A percentile compares a stretch with the other conserved stretches of the same genome.
phyloP scores from a whole-genome alignment of 2,113 vertebrate species.

The Cromileptes altivelis region DNA sequence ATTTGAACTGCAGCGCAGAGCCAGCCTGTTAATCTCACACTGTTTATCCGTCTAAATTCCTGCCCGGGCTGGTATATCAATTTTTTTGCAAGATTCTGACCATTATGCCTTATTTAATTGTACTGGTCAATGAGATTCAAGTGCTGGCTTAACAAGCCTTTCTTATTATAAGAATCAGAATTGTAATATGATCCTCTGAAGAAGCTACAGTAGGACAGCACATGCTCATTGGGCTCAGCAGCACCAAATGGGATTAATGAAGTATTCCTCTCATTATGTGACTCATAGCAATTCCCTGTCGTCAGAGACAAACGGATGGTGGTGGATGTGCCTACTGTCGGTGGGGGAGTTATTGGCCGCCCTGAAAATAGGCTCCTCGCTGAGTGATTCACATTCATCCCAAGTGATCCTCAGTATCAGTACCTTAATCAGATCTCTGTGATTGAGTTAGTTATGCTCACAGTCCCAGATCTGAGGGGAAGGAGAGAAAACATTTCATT shows the following conservation, averaged over 20 bases:
- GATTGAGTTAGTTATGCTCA: slow-evolving; percentile 68
- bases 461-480: slow-evolving; percentile 52
- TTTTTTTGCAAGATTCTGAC: slow-evolving; percentile 49
- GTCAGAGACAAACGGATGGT: slow-evolving; percentile 66
- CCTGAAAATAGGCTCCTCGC: slow-evolving; percentile 71
- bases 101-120: slow-evolving; percentile 52
- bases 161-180: slow-evolving; percentile 39
- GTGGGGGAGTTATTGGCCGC: slow-evolving; percentile 64
- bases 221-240: slow-evolving; percentile 65
- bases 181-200: slow-evolving; percentile 61
- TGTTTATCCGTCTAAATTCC: slow-evolving; percentile 74
- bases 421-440: slow-evolving; percentile 74
- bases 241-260: slow-evolving; percentile 78
- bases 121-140: slow-evolving; percentile 34
- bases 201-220: slow-evolving; percentile 68
- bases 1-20: slow-evolving; percentile 67
- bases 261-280: slow-evolving; percentile 79
- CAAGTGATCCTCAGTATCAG: slow-evolving; percentile 64
- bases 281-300: slow-evolving; percentile 71
- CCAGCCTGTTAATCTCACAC: slow-evolving; percentile 78
- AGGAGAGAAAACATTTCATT: slow-evolving; percentile 65
- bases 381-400: slow-evolving; percentile 74
- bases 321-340: slow-evolving; percentile 74
- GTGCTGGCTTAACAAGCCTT: slow-evolving; percentile 36
- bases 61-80: slow-evolving; percentile 40